phyloP scores from a whole-genome alignment of 2,113 vertebrate genomes.

The Crotalus viridis region DNA sequence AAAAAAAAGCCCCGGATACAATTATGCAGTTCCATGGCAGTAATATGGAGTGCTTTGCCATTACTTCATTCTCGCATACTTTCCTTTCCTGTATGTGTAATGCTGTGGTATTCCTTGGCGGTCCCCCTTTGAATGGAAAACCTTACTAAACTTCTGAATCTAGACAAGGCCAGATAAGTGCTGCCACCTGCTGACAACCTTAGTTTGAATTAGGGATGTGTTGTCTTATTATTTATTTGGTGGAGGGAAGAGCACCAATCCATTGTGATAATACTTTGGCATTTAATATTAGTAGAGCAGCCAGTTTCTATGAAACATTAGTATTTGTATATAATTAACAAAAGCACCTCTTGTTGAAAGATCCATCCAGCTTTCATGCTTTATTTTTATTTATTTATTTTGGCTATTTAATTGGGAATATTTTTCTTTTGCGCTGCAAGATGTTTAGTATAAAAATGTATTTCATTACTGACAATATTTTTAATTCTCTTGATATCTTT shows the following conservation, averaged over 20 bases:
- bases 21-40: background rate
- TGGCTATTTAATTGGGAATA: slow-evolving; percentile 30
- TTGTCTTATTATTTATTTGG: background rate
- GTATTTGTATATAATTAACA: slow-evolving; percentile 12
- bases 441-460: slow-evolving; percentile 12
- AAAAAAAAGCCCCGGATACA: background rate
- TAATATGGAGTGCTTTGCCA: background rate
- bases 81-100: background rate
- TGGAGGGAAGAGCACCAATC: background rate
- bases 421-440: slow-evolving; percentile 24
- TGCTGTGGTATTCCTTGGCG: background rate
- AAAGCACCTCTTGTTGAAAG: background rate
- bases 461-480: background rate
- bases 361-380: background rate
- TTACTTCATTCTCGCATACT: background rate
- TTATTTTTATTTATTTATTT: background rate
- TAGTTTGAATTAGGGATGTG: background rate
- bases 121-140: background rate
- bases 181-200: background rate
- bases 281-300: background rate
- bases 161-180: background rate
- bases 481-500: slow-evolving; percentile 9
- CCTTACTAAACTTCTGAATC: background rate
- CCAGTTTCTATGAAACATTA: background rate
- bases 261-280: background rate